Evolutionary conservation across 2,888 invertebrate genomes (phyloP).

Genomic region (Lasioglossum lativentre): DNA sequence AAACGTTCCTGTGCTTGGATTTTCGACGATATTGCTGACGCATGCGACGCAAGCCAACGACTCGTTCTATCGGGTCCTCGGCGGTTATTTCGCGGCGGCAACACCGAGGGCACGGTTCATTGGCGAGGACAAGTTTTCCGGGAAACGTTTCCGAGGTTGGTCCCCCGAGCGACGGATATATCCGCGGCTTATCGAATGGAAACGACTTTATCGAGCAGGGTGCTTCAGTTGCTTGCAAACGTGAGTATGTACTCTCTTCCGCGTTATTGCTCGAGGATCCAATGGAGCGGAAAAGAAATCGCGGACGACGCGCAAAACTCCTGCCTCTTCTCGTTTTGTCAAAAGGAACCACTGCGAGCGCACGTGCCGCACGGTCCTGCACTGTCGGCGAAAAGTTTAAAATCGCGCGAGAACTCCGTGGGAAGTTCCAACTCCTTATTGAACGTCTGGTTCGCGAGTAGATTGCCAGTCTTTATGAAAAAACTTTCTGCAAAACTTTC

Average conservation of each 20-base stretch:
- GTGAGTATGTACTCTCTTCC: conserved; percentile 30
- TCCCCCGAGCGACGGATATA: conserved; percentile 12
- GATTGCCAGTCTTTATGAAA: not conserved
- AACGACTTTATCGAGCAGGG: conserved; percentile 24
- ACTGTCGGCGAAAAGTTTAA: not conserved
- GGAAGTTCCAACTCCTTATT: not conserved
- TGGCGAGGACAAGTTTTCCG: conserved; percentile 13
- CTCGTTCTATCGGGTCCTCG: not conserved
- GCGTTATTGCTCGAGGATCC: not conserved
- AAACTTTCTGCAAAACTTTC: not conserved
- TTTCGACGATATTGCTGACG: conserved; percentile 57
- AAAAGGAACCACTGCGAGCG: not conserved
- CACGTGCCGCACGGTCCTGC: not conserved
- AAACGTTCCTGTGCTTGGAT: conserved; percentile 30
- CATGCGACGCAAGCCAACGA: conserved; percentile 10
- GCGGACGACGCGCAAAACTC: not conserved
- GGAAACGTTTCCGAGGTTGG: not conserved
- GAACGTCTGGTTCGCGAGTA: not conserved
- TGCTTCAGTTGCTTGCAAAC: conserved; percentile 11
- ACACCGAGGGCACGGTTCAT: conserved; percentile 55
- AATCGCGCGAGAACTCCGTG: not conserved
- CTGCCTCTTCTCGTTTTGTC: not conserved
- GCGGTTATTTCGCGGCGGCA: conserved; percentile 49
- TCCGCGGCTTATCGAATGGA: conserved; percentile 44
- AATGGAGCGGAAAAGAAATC: conserved; percentile 13